These are phyloP conservation scores for Micrasema minimum DNA, from an alignment of 1,140 invertebrate genomes.

Conservation along the genomic window DNA sequence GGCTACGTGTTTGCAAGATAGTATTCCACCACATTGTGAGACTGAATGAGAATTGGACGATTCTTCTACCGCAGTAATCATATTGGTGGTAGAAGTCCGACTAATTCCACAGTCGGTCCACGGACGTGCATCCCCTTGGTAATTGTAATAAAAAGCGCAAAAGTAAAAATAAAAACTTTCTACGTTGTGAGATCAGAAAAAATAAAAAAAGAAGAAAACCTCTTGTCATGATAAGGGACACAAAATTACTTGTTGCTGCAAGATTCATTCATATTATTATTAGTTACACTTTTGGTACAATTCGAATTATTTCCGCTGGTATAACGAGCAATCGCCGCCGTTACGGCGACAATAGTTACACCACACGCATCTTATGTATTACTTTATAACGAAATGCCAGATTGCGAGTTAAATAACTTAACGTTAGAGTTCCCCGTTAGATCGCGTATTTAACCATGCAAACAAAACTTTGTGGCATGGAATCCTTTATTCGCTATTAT, in stretches of 20 bases:
- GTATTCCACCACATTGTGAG: too few relatives aligned
- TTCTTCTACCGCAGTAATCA: too few relatives aligned
- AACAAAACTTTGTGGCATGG: conserved; percentile 8
- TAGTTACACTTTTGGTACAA: background rate
- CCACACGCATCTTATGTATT: too few relatives aligned
- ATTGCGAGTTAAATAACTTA: conserved; percentile 9
- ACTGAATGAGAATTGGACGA: too few relatives aligned
- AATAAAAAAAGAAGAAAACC: conserved; percentile 8
- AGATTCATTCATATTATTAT: background rate
- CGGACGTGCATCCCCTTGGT: background rate
- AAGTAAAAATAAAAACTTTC: too few relatives aligned
- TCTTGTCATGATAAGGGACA: conserved; percentile 17
- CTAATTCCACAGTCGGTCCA: too few relatives aligned
- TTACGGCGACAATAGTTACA: background rate
- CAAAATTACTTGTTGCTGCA: conserved; percentile 18
- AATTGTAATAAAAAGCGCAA: background rate
- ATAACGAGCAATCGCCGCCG: too few relatives aligned
- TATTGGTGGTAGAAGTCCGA: too few relatives aligned
- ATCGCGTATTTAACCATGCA: background rate
- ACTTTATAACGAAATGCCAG: conserved; percentile 10
- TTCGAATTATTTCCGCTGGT: conserved; percentile 6
- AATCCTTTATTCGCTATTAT: conserved; percentile 2
- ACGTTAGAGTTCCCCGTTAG: too few relatives aligned
- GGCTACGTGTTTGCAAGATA: too few relatives aligned
- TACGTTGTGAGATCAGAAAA: conserved; percentile 10